Evolutionary conservation across 1,140 invertebrate species (phyloP), one percentile per base, ranked within the genome.

Genomic region (Mamestra configurata): DNA sequence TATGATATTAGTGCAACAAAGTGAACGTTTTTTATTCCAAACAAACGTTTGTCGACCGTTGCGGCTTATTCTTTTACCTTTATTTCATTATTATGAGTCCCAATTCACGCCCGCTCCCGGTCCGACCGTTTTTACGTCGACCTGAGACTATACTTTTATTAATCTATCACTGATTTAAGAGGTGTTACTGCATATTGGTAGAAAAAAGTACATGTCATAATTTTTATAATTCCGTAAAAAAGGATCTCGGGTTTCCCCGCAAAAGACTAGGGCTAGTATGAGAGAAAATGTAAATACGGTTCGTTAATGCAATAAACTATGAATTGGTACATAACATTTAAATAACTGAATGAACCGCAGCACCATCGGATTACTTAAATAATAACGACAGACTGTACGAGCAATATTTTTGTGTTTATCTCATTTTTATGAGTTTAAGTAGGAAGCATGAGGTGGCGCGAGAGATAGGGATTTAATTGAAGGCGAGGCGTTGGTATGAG

Each of bases 341-440:
- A 82, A 79, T 51, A 71, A 76, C 51, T 72, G 68, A 88, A 88
- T 88, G 82, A 88, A 86, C 84, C 79, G 66, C 76, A 81, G 59
- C 75, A 79, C 66, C 82, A 83, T 85, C 82, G 82, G 86, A 79
- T 84, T 77, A 84, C 82, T 91, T 90, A 89, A 89, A 91, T 90
- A 93, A 90, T 83, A 92, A 89, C 80, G 81, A 82, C 83, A 82
- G 84, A 88, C 85, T 86, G 85, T 89, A 88, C 88, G 83, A 91
- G 88, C 89, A 88, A 92, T 93, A 94, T 93, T 93, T 93, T 90
- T 91, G 88, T 93, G 92, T 94, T 93, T 93, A 93, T 94, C 88
- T 93, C 93, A 90, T 91, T 93, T 94, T 94, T 94, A 94, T 91
- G 92, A 94, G 87, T 93, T 93, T 90, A 93, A 93, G 91, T 90